Evolutionary conservation across 2,797 vertebrate species (phyloP).

Genomic region (Hyperoplus immaculatus): DNA sequence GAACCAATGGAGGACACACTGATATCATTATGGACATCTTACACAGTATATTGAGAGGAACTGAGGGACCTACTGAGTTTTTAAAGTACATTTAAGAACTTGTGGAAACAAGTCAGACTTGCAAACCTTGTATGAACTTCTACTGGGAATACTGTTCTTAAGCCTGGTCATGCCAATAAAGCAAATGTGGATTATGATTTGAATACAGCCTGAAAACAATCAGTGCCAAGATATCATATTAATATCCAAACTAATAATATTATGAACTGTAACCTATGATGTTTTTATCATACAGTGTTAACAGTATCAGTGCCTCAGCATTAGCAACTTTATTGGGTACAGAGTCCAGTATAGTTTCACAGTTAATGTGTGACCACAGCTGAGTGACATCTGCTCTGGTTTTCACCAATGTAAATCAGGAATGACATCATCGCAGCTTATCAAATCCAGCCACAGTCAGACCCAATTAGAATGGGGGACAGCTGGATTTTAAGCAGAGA

Average conservation of each 20-base stretch:
- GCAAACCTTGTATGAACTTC: neutral
- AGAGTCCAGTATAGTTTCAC: slow-evolving; percentile 48
- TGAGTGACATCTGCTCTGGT: slow-evolving; percentile 61
- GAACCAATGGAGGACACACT: neutral
- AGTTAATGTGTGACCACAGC: slow-evolving; percentile 41
- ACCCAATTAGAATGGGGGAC: slow-evolving; percentile 48
- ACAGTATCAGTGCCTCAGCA: slow-evolving; percentile 26
- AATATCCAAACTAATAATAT: neutral
- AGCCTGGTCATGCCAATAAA: neutral
- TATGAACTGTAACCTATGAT: neutral
- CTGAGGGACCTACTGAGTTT: neutral
- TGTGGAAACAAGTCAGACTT: neutral
- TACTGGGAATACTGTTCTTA: neutral
- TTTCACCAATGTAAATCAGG: slow-evolving; percentile 48
- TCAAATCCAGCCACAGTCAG: slow-evolving; percentile 57
- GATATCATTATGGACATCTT: neutral
- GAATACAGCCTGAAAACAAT: neutral
- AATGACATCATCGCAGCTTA: slow-evolving; percentile 47
- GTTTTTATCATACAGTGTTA: neutral
- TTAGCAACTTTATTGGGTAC: slow-evolving; percentile 23
- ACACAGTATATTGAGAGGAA: neutral
- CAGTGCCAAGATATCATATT: neutral
- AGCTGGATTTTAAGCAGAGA: slow-evolving; percentile 25
- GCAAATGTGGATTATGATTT: neutral
- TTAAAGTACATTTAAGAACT: neutral